These are phyloP conservation scores for Anoplius nigerrimus DNA, from an alignment of 2,888 invertebrate species.

Conservation along the genomic window DNA sequence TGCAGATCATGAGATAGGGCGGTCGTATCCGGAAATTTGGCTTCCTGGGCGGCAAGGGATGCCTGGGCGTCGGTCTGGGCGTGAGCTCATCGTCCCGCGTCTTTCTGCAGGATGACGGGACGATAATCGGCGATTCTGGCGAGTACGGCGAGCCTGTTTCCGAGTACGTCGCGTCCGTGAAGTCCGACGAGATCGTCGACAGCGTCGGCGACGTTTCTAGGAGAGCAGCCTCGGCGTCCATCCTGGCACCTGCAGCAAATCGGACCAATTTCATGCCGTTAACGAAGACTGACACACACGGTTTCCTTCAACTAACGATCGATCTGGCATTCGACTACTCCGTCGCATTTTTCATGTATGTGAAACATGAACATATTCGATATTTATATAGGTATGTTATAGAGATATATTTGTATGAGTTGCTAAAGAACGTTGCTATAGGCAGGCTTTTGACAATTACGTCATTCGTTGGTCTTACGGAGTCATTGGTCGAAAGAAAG, in stretches of 20 bases:
- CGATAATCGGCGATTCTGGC: slow-evolving; percentile 60
- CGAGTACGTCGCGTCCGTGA: slow-evolving; percentile 62
- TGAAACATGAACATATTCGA: too few species aligned
- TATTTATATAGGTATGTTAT: too few species aligned
- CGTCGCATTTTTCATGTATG: too few species aligned
- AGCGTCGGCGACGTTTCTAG: slow-evolving; percentile 70
- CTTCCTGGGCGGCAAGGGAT: slow-evolving; percentile 61
- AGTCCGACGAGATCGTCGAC: slow-evolving; percentile 69
- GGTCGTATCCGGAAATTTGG: slow-evolving; percentile 72
- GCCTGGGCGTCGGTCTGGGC: slow-evolving; percentile 62
- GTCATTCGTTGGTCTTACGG: too few species aligned
- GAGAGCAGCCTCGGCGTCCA: slow-evolving; percentile 71
- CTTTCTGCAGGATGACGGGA: slow-evolving; percentile 58
- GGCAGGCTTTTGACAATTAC: too few species aligned
- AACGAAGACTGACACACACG: background rate
- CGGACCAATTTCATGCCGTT: background rate
- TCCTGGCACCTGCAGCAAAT: slow-evolving; percentile 57
- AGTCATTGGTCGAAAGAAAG: too few species aligned
- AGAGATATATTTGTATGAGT: too few species aligned
- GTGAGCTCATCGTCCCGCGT: slow-evolving; percentile 62
- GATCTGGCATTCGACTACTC: too few species aligned
- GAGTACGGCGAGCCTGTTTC: slow-evolving; percentile 60
- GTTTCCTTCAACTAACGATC: too few species aligned
- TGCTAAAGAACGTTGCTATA: too few species aligned
- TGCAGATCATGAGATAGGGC: slow-evolving; percentile 73